Evolutionary conservation across 2,888 invertebrate genomes (phyloP), one percentile per base, ranked within the genome.

Genomic region (Callimorpha dominula): DNA sequence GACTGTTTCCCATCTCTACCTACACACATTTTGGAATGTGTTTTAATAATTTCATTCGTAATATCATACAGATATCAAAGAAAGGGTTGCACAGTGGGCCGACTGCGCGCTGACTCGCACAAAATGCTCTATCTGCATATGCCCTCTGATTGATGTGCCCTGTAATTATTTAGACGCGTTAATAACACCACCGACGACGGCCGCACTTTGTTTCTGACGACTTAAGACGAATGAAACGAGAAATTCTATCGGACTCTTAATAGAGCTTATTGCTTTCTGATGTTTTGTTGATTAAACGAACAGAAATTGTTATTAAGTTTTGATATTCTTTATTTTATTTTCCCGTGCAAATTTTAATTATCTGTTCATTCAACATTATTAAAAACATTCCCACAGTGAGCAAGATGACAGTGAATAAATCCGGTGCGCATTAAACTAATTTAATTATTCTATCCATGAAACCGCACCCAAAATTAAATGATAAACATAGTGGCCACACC

Each of bases 161-260:
- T 95, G 94, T 96, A 96, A 96, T 96, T 96, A 96, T 95, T 92
- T 92, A 91, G 96, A 96, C 96, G 94, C 93, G 94, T 93, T 96
- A 96, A 96, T 96, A 96, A 96, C 93, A 96, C 94, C 93, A 91
- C 92, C 89, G 94, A 91, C 88, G 93, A 94, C 90, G 92, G 92
- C 92, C 91, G 93, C 94, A 95, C 95, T 95, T 93, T 94, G 94
- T 94, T 94, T 94, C 90, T 94, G 95, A 94, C 92, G 95, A 94
- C 93, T 94, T 91, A 94, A 95, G 95, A 95, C 95, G 92, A 95
- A 95, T 94, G 92, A 94, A 95, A 95, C 92, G 94, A 95, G 95
- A 94, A 94, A 93, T 92, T 93, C 94, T 95, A 94, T 94, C 92
- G 90, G 91, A 93, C 91, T 93, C 92, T 90, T 93, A 93, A 93